phyloP scores from a whole-genome alignment of 2,888 invertebrate species.

The Epirrita christyi region DNA sequence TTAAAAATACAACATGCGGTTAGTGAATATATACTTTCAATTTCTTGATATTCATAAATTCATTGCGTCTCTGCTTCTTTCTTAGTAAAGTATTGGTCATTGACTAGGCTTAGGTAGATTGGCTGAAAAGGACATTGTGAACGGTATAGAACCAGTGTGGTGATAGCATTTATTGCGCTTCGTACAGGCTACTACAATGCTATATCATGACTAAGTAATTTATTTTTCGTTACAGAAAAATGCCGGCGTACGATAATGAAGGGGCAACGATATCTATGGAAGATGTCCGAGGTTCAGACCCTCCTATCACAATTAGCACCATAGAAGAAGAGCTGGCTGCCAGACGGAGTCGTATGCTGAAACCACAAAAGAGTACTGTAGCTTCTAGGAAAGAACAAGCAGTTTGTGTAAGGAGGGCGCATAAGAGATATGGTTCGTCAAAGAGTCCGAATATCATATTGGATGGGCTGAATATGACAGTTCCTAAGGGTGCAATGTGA shows the following conservation, averaged over 20 bases:
- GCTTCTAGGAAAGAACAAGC: constrained; percentile 91
- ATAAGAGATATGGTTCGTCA: constrained; percentile 92
- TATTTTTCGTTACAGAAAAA: constrained; percentile 44
- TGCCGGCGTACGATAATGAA: constrained; percentile 81
- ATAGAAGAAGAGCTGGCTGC: constrained; percentile 64
- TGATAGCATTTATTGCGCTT: too few relatives aligned
- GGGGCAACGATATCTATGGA: constrained; percentile 79
- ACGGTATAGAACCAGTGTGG: too few relatives aligned
- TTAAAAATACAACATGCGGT: too few relatives aligned
- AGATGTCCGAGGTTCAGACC: constrained; percentile 63
- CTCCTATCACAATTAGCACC: constrained; percentile 60
- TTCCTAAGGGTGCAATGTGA: constrained; percentile 95
- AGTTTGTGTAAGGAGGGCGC: constrained; percentile 92
- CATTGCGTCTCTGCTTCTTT: too few relatives aligned
- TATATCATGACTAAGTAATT: background rate
- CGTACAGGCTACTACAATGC: too few relatives aligned
- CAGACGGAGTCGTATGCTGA: constrained; percentile 65
- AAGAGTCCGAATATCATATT: constrained; percentile 92
- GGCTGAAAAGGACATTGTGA: too few relatives aligned
- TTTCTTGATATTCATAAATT: too few relatives aligned
- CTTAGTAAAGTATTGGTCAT: too few relatives aligned
- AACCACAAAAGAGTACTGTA: constrained; percentile 88
- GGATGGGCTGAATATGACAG: constrained; percentile 96
- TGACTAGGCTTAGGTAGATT: too few relatives aligned
- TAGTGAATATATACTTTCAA: too few relatives aligned